Evolutionary conservation across 1,140 invertebrate genomes (phyloP), one percentile per base, ranked within the genome.

Genomic region (Ctenoplectra terminalis): DNA sequence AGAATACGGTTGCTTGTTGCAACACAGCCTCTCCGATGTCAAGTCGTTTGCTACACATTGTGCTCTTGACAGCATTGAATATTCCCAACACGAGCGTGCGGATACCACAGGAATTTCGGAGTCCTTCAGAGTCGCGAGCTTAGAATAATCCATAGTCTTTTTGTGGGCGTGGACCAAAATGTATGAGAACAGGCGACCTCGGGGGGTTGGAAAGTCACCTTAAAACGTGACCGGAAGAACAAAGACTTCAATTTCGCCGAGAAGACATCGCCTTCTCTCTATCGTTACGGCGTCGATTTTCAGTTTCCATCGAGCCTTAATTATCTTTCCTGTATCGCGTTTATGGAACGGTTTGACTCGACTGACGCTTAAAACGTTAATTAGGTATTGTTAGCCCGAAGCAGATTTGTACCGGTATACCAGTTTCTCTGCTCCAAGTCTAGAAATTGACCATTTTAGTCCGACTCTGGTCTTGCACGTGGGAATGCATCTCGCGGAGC

Each of bases 111-210:
- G 87, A 91, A 90, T 85, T 88, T 90, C 90, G 85, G 83, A 84
- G 70, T 56, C 64, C 29, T 61, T 29, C 50, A 20, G 37, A 60
- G 76, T 77, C 67, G 54, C 61, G 64, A 85, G 81, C 82, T 85
- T 89, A 86, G 89, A 89, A 88, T 90, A 87, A 90, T 88, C 84
- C 89, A 88, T 84, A 86, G 84, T 88, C 83, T 88, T 88, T 86
- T 79, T 69, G 46, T 84, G 87, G 89, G 84, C 89, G 88, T 90
- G 83, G 85, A 85, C 87, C 83, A 20, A 82, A 73, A 82, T 66
- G 78, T 83, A 83, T 31, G 85, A 84, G 84, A 85, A 70, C 66
- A 71, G 75, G 64, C 64, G 69, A 15, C 50, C 82, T 46, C 77
- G 29, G 72, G 72, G 74, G 79, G 76, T 71, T 73, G 76, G 83